phyloP scores from a whole-genome alignment of 2,888 invertebrate genomes.

The Cephus sareptanus region DNA sequence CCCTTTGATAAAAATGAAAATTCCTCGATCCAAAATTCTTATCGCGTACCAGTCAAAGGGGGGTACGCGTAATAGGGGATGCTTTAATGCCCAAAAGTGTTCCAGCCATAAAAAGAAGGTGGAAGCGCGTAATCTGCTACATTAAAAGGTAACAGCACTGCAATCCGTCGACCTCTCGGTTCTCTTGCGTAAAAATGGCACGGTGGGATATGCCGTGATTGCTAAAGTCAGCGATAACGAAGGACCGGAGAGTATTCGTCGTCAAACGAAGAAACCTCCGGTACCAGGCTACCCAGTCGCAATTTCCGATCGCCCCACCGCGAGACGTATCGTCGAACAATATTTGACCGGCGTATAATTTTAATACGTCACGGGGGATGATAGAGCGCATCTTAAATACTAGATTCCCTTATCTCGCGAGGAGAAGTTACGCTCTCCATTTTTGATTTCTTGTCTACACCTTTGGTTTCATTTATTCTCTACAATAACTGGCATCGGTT shows the following conservation, averaged over 20 bases:
- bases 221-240: background rate
- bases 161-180: background rate
- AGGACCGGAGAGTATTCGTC: background rate
- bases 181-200: background rate
- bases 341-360: background rate
- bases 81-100: background rate
- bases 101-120: background rate
- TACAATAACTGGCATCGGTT: background rate
- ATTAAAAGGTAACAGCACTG: background rate
- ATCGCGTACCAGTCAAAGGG: background rate
- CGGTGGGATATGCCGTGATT: conserved; percentile 3
- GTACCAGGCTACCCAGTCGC: background rate
- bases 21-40: background rate
- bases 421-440: background rate
- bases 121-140: background rate
- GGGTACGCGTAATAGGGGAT: background rate
- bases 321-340: background rate
- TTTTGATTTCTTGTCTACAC: background rate
- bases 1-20: background rate
- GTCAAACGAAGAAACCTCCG: background rate
- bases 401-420: background rate
- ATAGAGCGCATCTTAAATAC: background rate
- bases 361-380: background rate
- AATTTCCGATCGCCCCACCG: background rate
- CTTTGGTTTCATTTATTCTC: background rate